phyloP scores from a whole-genome alignment of 2,888 invertebrate genomes.

The Sarcophaga carnaria region DNA sequence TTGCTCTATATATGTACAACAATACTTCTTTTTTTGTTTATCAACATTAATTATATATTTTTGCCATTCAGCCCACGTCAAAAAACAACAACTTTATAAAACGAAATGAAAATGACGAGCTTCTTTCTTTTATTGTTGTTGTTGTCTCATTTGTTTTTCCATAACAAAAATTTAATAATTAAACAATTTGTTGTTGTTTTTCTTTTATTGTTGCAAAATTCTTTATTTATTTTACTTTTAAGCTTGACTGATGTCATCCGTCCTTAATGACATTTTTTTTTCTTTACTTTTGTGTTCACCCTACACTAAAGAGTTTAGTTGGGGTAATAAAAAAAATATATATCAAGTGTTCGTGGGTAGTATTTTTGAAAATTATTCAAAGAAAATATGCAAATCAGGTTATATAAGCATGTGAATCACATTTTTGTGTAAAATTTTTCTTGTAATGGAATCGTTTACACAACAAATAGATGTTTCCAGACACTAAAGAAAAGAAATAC shows the following conservation, averaged over 20 bases:
- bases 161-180: slow-evolving; percentile 18
- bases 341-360: background rate
- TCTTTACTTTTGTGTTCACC: background rate
- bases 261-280: slow-evolving; percentile 35
- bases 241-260: slow-evolving; percentile 53
- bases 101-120: background rate
- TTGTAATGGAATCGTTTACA: no score
- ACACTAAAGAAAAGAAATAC: no score
- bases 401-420: no score
- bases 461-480: no score
- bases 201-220: slow-evolving; percentile 27
- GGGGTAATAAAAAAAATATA: no score
- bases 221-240: slow-evolving; percentile 26
- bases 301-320: no score
- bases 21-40: background rate
- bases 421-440: no score
- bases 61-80: slow-evolving; percentile 46
- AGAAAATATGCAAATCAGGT: no score
- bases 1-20: no score
- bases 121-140: background rate
- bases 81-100: background rate
- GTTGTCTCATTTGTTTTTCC: slow-evolving; percentile 15
- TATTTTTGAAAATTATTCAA: background rate
- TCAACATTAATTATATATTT: slow-evolving; percentile 1
- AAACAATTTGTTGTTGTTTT: slow-evolving; percentile 2